phyloP scores from a whole-genome alignment of 2,888 invertebrate species.

The Netelia inedita region DNA sequence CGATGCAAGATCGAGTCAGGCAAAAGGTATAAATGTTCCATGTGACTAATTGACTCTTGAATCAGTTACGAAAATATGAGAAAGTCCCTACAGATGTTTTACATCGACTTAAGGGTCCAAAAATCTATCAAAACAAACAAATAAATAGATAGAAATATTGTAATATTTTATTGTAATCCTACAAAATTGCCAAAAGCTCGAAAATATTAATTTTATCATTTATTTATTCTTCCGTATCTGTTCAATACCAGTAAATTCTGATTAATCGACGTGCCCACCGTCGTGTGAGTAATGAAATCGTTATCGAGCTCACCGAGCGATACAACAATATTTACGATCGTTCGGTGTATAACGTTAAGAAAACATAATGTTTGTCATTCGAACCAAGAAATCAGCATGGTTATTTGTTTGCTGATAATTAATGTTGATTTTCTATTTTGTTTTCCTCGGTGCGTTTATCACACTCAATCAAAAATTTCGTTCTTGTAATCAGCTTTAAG shows the following conservation, averaged over 20 bases:
- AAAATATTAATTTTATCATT: not conserved
- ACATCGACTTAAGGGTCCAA: not conserved
- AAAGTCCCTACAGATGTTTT: not conserved
- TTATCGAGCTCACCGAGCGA: not conserved
- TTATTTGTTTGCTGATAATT: not conserved
- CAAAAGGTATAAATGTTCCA: too few species aligned
- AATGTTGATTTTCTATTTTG: not conserved
- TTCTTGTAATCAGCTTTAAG: constrained; percentile 66
- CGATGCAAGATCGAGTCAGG: too few species aligned
- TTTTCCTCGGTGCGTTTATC: not conserved
- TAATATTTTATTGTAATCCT: not conserved
- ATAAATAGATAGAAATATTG: not conserved
- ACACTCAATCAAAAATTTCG: constrained; percentile 52
- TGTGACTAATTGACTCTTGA: too few species aligned
- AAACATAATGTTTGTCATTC: too few species aligned
- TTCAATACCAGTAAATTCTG: not conserved
- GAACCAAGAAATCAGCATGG: not conserved
- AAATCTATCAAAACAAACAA: not conserved
- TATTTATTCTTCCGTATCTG: not conserved
- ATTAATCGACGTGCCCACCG: not conserved
- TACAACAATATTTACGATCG: too few species aligned
- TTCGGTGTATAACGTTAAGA: too few species aligned
- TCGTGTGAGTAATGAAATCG: not conserved
- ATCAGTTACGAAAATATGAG: not conserved
- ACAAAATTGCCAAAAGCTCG: not conserved